Conservation (phyloP, 1,140 invertebrate species). For the Ceratina australensis region DNA sequence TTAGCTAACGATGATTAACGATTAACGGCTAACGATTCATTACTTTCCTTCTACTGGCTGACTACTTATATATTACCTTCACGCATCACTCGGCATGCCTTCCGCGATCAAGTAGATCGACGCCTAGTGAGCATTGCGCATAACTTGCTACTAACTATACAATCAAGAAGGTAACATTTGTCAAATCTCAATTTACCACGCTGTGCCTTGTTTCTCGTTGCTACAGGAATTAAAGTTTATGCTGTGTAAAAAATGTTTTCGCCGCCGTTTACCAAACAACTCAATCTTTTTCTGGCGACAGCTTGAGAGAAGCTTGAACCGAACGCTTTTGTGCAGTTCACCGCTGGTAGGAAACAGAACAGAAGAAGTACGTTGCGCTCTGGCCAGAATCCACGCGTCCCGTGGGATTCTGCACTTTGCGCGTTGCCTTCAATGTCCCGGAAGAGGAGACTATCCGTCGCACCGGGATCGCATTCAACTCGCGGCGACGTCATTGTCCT, state of each 20-base stretch:
- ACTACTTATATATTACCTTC: no score
- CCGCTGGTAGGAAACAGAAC: background rate
- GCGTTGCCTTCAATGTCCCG: constrained; percentile 56
- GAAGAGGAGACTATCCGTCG: constrained; percentile 51
- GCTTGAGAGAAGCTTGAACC: background rate
- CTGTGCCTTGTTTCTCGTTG: no score
- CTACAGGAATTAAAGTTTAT: no score
- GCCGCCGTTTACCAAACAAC: background rate
- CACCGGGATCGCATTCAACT: constrained; percentile 58
- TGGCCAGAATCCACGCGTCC: constrained; percentile 45
- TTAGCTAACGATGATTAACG: no score
- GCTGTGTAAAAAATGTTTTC: background rate
- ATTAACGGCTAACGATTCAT: no score
- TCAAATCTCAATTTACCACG: no score
- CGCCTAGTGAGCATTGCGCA: no score
- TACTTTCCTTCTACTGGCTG: no score
- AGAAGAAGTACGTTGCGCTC: constrained; percentile 17
- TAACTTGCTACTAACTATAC: no score
- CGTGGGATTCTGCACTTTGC: constrained; percentile 57
- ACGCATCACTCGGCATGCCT: no score
- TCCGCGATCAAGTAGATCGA: no score
- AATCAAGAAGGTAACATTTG: no score
- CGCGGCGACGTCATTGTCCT: constrained; percentile 42
- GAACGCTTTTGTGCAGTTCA: background rate
- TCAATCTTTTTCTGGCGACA: background rate